Evolutionary conservation across 2,888 invertebrate species (phyloP).

Genomic region (Fabriciana adippe): DNA sequence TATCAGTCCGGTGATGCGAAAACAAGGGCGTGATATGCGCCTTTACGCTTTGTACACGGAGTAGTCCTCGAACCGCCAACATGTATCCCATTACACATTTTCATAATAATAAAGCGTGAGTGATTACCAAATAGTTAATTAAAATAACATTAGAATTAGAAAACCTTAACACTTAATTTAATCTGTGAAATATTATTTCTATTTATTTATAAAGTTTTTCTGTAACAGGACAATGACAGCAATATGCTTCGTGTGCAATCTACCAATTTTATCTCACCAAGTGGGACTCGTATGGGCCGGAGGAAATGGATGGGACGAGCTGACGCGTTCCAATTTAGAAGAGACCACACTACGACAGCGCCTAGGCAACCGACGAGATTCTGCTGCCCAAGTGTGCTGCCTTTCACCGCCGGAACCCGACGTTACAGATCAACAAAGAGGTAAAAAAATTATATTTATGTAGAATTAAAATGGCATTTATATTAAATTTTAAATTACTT

Average conservation of each 20-base stretch:
- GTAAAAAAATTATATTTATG: constrained; percentile 46
- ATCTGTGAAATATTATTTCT: background rate
- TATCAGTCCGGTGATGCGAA: constrained; percentile 73
- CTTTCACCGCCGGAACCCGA: constrained; percentile 92
- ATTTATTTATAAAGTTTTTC: constrained; percentile 42
- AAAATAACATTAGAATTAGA: constrained; percentile 7
- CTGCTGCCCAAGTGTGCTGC: constrained; percentile 94
- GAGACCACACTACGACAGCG: constrained; percentile 92
- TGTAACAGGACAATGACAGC: constrained; percentile 94
- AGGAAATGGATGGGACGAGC: constrained; percentile 97
- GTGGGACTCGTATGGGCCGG: constrained; percentile 97
- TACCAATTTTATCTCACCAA: constrained; percentile 96
- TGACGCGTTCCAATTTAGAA: constrained; percentile 91
- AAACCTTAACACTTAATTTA: background rate
- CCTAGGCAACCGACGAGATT: constrained; percentile 92
- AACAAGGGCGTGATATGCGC: constrained; percentile 69
- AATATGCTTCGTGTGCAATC: constrained; percentile 97
- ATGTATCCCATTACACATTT: constrained; percentile 68
- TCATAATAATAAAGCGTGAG: constrained; percentile 76
- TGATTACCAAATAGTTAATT: constrained; percentile 37
- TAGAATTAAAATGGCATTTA: background rate
- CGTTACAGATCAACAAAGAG: constrained; percentile 80
- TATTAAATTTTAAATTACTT: too few species aligned
- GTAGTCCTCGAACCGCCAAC: constrained; percentile 48
- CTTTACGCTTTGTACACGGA: constrained; percentile 57